Evolutionary conservation across 2,113 vertebrate genomes (phyloP), one percentile per base, ranked within the genome.

Genomic region (Pelusios castaneus): DNA sequence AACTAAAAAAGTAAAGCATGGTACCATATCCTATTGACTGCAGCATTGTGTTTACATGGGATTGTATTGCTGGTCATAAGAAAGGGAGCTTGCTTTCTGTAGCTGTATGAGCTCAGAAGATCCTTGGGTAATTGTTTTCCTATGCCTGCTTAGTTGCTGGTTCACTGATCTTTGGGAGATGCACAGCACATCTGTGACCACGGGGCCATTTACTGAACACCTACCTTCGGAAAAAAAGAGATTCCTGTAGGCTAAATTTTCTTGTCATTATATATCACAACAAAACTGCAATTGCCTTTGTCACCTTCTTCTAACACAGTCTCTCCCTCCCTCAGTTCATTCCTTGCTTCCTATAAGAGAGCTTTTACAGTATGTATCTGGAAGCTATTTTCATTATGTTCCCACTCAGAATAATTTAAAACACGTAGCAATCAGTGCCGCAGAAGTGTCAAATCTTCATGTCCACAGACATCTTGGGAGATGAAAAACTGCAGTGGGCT

Each of bases 361-460:
- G 70, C 63, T 87, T 92, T 89, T 87, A 52, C 56, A 80, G 93
- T 91, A 87, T 80, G 56, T 31, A 91, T 90, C 38, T 86, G 83
- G 60, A 93, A 92, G 80, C 51, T 94, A 24, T 95, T 95, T 92
- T 93, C 54, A 49, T 91, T 49, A 21, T 91, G 77, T 95, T 95
- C 9, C 56, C 77, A 91, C 93, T 82, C 85, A 92, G 88, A 94
- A 80, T 84, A 90, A 92, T 56, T 90, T 93, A 79, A 91, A 93
- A 88, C 60, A 81, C 25, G 5, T 7, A 1, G 34, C 56, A 90
- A 87, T 90, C 77, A 80, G 25, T 93, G 67, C 77, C 92, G 22
- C 58, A 91, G 10, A 82, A 38, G 24, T 78, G 89, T 95, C 89
- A 58, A 90, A 54, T 54, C 89, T 84, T 29, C 45, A 24, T 87